Percentiles rank a stretch among this genome's conserved stretches.
phyloP scores from a whole-genome alignment of 2,888 invertebrate species.

The Machimus atricapillus region DNA sequence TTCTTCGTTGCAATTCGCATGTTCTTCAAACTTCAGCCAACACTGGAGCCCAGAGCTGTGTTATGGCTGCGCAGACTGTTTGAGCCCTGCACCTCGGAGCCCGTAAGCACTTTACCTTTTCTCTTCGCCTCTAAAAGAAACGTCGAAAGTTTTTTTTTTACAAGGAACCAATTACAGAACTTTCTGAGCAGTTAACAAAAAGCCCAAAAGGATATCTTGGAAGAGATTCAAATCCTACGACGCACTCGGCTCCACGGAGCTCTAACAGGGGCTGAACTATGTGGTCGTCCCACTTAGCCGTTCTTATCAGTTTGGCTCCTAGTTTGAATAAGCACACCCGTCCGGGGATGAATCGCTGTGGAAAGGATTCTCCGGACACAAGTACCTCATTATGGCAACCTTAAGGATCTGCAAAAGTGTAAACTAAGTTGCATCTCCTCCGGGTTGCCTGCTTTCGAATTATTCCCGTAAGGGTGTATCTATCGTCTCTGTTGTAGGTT shows the following conservation, averaged over 20 bases:
- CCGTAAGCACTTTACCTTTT: background rate
- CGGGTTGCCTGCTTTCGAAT: constrained; percentile 6
- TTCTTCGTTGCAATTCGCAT: background rate
- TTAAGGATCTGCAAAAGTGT: constrained; percentile 38
- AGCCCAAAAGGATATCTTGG: constrained; percentile 7
- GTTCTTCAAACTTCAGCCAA: background rate
- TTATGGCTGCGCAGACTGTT: background rate
- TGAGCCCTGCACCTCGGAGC: background rate
- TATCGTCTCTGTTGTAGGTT: constrained; percentile 15
- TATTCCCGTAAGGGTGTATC: background rate
- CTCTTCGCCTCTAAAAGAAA: background rate
- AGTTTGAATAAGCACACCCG: constrained; percentile 4
- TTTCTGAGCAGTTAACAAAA: constrained; percentile 31
- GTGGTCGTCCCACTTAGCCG: constrained; percentile 2
- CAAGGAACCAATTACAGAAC: constrained; percentile 35
- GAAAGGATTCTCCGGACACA: constrained; percentile 32
- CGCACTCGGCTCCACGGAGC: background rate
- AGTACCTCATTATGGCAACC: constrained; percentile 34
- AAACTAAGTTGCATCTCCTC: constrained; percentile 34
- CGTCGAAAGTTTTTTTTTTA: background rate
- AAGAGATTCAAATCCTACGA: constrained; percentile 15
- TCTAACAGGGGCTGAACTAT: background rate
- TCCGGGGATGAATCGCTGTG: background rate
- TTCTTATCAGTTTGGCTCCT: constrained; percentile 10
- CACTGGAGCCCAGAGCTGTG: background rate